Base-by-base conservation (phyloP, 30 jellyfish, hydroid and myxozoan genomes). In the Chrysaora quinquecirrha region DNA sequence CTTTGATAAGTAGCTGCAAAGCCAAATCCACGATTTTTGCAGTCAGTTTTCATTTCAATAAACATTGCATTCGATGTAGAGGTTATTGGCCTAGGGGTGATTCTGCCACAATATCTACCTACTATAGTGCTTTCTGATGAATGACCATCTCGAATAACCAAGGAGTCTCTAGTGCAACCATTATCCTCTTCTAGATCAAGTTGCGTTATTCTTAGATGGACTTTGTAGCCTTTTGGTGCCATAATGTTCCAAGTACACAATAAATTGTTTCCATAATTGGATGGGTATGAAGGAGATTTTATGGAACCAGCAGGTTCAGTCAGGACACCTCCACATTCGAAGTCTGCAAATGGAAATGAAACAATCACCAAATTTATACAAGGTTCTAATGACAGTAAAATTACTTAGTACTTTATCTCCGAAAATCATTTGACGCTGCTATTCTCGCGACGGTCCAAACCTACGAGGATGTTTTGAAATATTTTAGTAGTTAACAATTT, bases 31-130 rank as follows among this genome's bases (percentile, higher is more conserved):
- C 62, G 34, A 3, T 31, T 33, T 64, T 70, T 68, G 69, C 88
- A 78, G 50, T 87, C 96, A 4, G 91, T 65, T 49, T 79, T 80
- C 67, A 87, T 28, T 23, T 79, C 87, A 1, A 87, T 4, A 91
- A 91, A 87, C 33, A 87, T 11, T 22, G 69, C 31, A 69, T 79
- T 87, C 48, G 63, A 12, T 12, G 48, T n/a, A 2, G 96, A 87
- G 7, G 71, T 32, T 0, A 54, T 19, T 34, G 67, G 56, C 50
- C 63, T 18, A 0, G 88, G 95, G 1, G 48, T 32, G 1, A 34
- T 56, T 10, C 58, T 52, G 14, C 97, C 97, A 48, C 97, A 89
- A 33, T 30, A 76, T 6, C 83, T 77, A 0, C 94, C 95, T 48
- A 82, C 30, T 14, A 48, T 22, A 0, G 64, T 63, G 32, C 88